Percentiles rank a stretch among this genome's conserved stretches.
Conservation (phyloP, 2,888 invertebrate species). For the Bugula neritina region DNA sequence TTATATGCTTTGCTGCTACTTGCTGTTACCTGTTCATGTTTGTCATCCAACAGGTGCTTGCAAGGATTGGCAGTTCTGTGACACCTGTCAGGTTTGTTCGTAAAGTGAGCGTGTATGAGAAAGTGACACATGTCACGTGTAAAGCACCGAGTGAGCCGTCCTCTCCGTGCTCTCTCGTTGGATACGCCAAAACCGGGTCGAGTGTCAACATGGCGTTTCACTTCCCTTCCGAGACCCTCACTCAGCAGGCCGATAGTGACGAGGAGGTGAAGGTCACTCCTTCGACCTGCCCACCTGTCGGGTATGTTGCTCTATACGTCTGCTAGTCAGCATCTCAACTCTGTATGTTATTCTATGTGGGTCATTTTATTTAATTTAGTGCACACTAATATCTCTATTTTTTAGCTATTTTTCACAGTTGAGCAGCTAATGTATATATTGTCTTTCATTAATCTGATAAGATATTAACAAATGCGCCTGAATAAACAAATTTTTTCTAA, state of each 20-base stretch:
- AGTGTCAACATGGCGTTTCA: slow-evolving; percentile 3
- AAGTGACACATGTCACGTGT: not conserved
- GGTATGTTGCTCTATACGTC: slow-evolving; percentile 1
- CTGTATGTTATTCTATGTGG: no score
- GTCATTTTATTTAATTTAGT: no score
- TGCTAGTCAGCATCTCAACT: no score
- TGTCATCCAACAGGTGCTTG: no score
- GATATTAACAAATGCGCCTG: no score
- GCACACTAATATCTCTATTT: no score
- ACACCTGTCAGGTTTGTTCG: not conserved
- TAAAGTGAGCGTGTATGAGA: slow-evolving; percentile 4
- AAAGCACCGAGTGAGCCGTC: not conserved
- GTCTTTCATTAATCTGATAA: no score
- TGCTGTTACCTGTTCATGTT: no score
- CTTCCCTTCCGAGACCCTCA: not conserved
- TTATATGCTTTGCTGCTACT: no score
- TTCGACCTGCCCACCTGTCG: not conserved
- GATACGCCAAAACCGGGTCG: not conserved
- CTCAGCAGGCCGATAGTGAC: not conserved
- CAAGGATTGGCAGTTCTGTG: not conserved
- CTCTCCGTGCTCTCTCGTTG: not conserved
- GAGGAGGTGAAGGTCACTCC: not conserved
- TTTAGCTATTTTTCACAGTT: no score
- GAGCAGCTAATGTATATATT: no score
- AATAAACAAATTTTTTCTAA: no score